A percentile compares a stretch with the other conserved stretches of the same genome.
phyloP scores from a whole-genome alignment of 2,113 vertebrate genomes.

The Ciconia maguari region DNA sequence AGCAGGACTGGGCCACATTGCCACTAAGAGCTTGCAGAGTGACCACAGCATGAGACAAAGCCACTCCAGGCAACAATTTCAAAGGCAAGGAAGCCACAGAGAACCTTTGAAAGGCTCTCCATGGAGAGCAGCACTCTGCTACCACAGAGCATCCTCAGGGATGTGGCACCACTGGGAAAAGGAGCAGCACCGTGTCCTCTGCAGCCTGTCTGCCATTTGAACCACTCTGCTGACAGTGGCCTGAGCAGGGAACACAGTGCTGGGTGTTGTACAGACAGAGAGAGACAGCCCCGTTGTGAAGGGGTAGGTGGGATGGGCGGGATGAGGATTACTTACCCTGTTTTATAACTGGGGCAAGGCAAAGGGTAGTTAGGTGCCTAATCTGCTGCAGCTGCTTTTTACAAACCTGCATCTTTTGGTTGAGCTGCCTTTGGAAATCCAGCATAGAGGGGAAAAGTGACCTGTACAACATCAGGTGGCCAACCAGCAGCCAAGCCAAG shows the following conservation, averaged over 20 bases:
- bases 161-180: neutral
- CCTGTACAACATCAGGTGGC: neutral
- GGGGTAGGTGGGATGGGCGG: neutral
- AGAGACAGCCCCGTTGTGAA: neutral
- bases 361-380: neutral
- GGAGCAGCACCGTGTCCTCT: neutral
- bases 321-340: neutral
- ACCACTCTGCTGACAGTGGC: neutral
- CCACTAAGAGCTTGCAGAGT: neutral
- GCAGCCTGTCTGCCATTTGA: neutral
- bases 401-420: neutral
- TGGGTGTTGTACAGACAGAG: neutral
- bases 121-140: neutral
- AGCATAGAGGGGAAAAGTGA: neutral
- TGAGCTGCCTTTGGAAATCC: neutral
- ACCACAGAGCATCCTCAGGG: neutral
- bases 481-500: neutral
- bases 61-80: neutral
- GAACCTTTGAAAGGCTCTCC: neutral
- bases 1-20: neutral
- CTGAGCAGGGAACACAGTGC: neutral
- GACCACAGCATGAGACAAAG: neutral
- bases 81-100: neutral
- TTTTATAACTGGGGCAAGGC: neutral
- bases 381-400: neutral